A percentile compares a stretch with the other conserved stretches of the same genome.
phyloP scores from a whole-genome alignment of 2,113 vertebrate species.

The Rhagologus leucostigma region DNA sequence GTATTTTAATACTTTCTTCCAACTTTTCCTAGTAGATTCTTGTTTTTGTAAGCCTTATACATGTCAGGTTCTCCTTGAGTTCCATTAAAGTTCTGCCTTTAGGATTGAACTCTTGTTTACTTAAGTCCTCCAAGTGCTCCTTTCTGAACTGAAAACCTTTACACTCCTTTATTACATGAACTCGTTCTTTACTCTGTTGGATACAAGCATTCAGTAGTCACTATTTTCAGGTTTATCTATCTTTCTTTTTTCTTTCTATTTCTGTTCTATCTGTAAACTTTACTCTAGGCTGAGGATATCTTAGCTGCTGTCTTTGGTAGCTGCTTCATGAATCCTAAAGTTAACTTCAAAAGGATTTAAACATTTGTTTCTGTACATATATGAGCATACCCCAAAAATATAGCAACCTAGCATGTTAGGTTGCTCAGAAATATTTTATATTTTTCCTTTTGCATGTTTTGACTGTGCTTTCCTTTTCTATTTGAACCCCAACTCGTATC shows the following conservation, averaged over 20 bases:
- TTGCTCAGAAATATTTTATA: neutral
- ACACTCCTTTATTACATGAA: neutral
- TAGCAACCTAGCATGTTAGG: neutral
- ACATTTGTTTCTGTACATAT: neutral
- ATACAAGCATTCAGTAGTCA: neutral
- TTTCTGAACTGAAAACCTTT: neutral
- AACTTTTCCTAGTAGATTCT: neutral
- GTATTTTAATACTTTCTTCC: neutral
- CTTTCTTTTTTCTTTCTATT: neutral
- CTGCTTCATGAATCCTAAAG: neutral
- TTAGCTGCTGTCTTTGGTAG: neutral
- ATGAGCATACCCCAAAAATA: neutral
- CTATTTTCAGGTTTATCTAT: neutral
- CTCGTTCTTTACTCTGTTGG: neutral
- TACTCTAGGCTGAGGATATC: neutral
- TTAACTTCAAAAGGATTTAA: neutral
- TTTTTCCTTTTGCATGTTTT: neutral
- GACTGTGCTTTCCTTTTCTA: neutral
- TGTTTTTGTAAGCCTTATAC: neutral
- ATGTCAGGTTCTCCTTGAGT: neutral
- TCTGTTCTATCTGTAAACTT: neutral
- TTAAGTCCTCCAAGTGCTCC: neutral
- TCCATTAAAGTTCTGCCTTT: neutral
- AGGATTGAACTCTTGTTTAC: neutral
- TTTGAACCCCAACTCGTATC: neutral